phyloP scores from a whole-genome alignment of 2,113 vertebrate species.

The Myiagra hebetior region DNA sequence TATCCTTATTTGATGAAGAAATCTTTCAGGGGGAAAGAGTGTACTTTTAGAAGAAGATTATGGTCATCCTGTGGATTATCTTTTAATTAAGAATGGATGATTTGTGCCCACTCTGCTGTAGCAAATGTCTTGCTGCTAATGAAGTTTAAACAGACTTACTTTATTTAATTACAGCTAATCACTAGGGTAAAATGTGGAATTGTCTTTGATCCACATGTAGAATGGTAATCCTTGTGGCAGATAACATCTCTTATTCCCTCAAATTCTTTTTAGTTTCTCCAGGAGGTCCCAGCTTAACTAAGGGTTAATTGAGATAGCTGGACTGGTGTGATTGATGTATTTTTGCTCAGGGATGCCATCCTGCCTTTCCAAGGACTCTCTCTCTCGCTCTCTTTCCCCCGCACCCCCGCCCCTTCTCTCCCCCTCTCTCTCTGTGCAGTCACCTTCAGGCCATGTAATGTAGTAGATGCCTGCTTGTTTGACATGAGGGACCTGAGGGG shows the following conservation, averaged over 20 bases:
- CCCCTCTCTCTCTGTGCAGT: constrained; percentile 8
- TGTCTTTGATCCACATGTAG: constrained; percentile 94
- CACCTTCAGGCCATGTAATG: constrained; percentile 62
- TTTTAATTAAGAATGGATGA: constrained; percentile 99
- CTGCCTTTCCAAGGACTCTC: constrained; percentile 64
- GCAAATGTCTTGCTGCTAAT: constrained; percentile 95
- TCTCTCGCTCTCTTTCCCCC: background rate
- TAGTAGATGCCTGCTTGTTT: constrained; percentile 66
- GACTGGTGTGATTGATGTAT: constrained; percentile 76
- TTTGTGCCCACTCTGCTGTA: constrained; percentile 96
- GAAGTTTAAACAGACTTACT: constrained; percentile 99
- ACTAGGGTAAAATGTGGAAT: constrained; percentile 88
- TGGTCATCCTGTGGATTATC: constrained; percentile 96
- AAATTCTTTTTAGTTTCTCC: constrained; percentile 85
- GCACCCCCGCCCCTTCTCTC: background rate
- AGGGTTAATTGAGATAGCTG: constrained; percentile 87
- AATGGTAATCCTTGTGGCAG: constrained; percentile 93
- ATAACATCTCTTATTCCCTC: constrained; percentile 88
- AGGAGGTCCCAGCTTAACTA: constrained; percentile 85
- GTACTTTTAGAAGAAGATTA: constrained; percentile 94
- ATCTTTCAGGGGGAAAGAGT: constrained; percentile 79
- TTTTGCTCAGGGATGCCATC: constrained; percentile 76
- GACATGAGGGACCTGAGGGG: constrained; percentile 59
- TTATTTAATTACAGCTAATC: constrained; percentile 99
- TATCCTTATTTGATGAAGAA: constrained; percentile 82